phyloP scores from a whole-genome alignment of 2,888 invertebrate species.

The Ferdinandea cuprea region DNA sequence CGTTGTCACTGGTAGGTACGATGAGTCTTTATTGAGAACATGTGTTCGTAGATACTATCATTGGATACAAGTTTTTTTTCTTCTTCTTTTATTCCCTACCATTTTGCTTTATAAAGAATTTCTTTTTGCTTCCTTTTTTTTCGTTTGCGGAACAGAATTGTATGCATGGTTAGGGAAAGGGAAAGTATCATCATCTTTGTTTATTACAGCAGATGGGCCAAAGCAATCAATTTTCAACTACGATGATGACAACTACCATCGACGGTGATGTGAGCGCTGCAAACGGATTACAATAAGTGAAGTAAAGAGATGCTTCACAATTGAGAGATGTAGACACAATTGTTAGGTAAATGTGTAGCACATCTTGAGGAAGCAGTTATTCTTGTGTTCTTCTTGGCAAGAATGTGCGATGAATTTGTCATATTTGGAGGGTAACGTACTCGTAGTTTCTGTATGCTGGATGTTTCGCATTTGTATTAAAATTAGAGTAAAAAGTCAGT shows the following conservation, averaged over 20 bases:
- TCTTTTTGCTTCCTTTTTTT: constrained; percentile 34
- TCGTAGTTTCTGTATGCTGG: too few relatives aligned
- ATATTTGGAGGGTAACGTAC: too few relatives aligned
- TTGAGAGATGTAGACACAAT: constrained; percentile 23
- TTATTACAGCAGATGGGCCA: constrained; percentile 69
- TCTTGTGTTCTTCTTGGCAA: neutral
- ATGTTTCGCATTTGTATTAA: too few relatives aligned
- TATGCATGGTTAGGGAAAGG: constrained; percentile 30
- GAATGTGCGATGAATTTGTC: neutral
- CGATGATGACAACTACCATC: constrained; percentile 34
- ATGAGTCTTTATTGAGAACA: constrained; percentile 34
- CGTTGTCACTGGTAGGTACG: constrained; percentile 41
- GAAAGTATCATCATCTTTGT: constrained; percentile 58
- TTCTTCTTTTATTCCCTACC: constrained; percentile 21
- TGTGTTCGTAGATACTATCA: constrained; percentile 42
- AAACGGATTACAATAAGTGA: constrained; percentile 43
- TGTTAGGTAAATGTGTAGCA: neutral
- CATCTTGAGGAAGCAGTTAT: neutral
- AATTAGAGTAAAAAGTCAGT: too few relatives aligned
- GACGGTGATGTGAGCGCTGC: constrained; percentile 35
- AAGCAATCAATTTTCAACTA: constrained; percentile 70
- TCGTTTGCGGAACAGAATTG: constrained; percentile 39
- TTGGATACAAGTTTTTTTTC: constrained; percentile 15
- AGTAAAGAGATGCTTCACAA: constrained; percentile 37
- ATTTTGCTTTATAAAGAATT: constrained; percentile 14